Percentiles rank a stretch among this genome's conserved stretches.
These are phyloP conservation scores for Saturnia japonica DNA, from an alignment of 2,888 invertebrate species.

Conservation along the genomic window DNA sequence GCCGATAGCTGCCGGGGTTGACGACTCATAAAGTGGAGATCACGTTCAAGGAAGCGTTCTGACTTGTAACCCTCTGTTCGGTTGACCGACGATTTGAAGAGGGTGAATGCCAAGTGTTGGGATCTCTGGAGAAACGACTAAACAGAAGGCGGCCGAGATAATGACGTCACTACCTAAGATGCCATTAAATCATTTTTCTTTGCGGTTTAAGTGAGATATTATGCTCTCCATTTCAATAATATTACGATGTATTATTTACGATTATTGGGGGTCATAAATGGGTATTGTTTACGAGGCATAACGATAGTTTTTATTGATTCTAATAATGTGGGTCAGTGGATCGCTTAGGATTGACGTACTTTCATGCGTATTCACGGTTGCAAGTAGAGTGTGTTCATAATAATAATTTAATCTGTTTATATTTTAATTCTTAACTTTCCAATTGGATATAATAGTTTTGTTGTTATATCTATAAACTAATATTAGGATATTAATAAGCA, in stretches of 20 bases:
- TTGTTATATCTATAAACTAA: background rate
- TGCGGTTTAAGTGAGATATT: conserved; percentile 33
- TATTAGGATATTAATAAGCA: background rate
- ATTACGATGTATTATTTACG: conserved; percentile 47
- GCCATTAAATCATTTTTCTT: conserved; percentile 21
- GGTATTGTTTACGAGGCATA: conserved; percentile 43
- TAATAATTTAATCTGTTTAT: background rate
- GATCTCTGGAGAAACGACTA: conserved; percentile 31
- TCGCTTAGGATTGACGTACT: background rate
- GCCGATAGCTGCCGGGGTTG: conserved; percentile 39
- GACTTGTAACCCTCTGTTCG: conserved; percentile 34
- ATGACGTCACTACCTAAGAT: conserved; percentile 31
- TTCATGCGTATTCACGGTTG: conserved; percentile 13
- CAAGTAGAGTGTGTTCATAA: background rate
- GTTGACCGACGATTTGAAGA: conserved; percentile 27
- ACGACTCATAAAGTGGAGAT: conserved; percentile 36
- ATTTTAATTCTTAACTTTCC: background rate
- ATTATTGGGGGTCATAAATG: conserved; percentile 52
- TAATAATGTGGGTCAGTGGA: conserved; percentile 23
- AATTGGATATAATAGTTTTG: background rate
- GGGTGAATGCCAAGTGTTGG: conserved; percentile 24
- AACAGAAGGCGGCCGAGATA: conserved; percentile 28
- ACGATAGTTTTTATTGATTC: conserved; percentile 39
- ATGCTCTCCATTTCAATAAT: conserved; percentile 37
- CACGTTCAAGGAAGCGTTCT: conserved; percentile 37